Conservation (phyloP, 2,113 vertebrate species). For the Gymnocephalus cernua region DNA sequence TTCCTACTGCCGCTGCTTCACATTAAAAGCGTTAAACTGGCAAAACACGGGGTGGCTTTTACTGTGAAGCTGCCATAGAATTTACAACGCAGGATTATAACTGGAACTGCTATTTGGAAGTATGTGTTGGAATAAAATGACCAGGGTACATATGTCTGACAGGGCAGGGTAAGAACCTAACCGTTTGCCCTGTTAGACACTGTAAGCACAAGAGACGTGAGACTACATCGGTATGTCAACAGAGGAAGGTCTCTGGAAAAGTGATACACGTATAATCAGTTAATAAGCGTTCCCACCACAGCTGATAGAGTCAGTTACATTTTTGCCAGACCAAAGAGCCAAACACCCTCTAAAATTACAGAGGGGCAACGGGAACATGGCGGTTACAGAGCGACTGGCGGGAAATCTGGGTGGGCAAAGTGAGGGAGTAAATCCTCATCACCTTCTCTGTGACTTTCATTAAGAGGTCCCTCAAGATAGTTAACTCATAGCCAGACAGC, state of each 20-base stretch:
- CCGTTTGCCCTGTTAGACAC: constrained; percentile 28
- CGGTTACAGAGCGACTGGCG: not conserved
- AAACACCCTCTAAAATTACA: constrained; percentile 66
- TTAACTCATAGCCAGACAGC: not conserved
- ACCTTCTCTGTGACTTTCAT: not conserved
- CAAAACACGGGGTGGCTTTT: not conserved
- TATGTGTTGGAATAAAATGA: not conserved
- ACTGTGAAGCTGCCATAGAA: not conserved
- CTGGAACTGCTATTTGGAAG: not conserved
- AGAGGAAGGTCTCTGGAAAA: constrained; percentile 24
- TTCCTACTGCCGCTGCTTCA: not conserved
- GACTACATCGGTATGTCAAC: constrained; percentile 11
- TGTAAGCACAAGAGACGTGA: not conserved
- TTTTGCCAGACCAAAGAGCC: constrained; percentile 2
- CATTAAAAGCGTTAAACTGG: not conserved
- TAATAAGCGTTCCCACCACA: not conserved
- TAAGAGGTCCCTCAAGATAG: constrained; percentile 16
- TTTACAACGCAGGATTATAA: not conserved
- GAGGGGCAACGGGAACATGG: not conserved
- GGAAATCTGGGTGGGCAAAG: not conserved
- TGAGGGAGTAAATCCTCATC: not conserved
- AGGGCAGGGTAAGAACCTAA: not conserved
- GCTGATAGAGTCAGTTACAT: constrained; percentile 17
- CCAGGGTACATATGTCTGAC: not conserved
- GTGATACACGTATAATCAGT: constrained; percentile 36